Percentiles rank a stretch among this genome's conserved stretches.
Conservation (phyloP, 2,113 vertebrate species). For the Willisornis vidua region DNA sequence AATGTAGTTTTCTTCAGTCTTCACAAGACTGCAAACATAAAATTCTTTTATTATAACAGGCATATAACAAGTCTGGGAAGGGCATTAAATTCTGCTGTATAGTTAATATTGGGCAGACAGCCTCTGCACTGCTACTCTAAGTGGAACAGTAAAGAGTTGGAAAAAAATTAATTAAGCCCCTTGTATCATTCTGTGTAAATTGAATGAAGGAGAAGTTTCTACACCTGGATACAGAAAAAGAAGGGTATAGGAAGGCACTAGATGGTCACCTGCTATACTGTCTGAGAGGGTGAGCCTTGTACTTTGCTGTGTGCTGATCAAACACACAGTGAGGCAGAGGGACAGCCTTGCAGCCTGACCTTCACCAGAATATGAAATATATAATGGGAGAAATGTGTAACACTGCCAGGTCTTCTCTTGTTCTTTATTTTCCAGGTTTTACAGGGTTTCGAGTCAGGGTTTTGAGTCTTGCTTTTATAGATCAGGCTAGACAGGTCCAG, state of each 20-base stretch:
- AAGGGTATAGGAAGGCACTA: background rate
- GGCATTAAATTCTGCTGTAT: background rate
- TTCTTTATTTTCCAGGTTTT: background rate
- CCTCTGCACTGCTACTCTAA: background rate
- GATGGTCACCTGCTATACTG: background rate
- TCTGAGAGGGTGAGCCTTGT: background rate
- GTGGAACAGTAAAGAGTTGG: background rate
- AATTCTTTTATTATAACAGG: background rate
- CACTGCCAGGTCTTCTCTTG: background rate
- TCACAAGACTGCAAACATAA: background rate
- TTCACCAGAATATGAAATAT: background rate
- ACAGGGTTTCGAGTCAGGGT: accelerated
- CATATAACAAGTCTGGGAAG: background rate
- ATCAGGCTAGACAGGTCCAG: background rate
- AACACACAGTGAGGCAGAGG: background rate
- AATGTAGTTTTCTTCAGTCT: background rate
- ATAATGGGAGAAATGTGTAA: background rate
- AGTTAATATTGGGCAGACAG: background rate
- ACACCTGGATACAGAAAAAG: background rate
- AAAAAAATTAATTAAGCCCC: background rate
- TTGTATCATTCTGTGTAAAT: background rate
- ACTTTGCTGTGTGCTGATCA: background rate
- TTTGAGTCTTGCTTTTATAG: background rate
- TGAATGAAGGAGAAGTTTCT: background rate
- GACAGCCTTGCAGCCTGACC: background rate